These are phyloP conservation scores for Rallus limicola DNA, from an alignment of 2,113 vertebrate genomes.

Conservation along the genomic window DNA sequence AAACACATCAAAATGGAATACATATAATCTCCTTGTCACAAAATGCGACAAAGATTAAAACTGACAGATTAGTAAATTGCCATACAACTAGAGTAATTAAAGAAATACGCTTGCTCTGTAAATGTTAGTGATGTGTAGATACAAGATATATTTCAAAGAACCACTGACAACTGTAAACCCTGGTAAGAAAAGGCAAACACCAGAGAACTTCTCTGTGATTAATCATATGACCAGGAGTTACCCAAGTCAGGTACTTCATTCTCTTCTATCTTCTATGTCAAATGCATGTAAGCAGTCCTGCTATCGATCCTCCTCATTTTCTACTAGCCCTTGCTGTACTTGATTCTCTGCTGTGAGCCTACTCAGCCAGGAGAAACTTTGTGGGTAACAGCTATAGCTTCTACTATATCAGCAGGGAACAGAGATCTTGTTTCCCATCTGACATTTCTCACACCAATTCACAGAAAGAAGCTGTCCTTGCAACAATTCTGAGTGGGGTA, in stretches of 20 bases:
- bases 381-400: background rate
- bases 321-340: background rate
- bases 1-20: constrained; percentile 28
- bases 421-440: background rate
- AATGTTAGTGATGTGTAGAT: background rate
- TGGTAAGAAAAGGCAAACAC: background rate
- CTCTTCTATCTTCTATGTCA: background rate
- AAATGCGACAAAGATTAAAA: constrained; percentile 16
- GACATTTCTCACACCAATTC: background rate
- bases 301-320: background rate
- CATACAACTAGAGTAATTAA: constrained; percentile 28
- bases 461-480: background rate
- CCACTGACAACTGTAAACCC: background rate
- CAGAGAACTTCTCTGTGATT: background rate
- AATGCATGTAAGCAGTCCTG: background rate
- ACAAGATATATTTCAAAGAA: background rate
- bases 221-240: background rate
- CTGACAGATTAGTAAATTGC: constrained; percentile 3
- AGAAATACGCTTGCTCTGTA: background rate
- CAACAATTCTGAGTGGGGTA: background rate
- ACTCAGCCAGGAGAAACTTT: background rate
- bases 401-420: background rate
- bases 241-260: background rate
- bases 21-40: constrained; percentile 15
- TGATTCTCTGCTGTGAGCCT: background rate